Evolutionary conservation across 2,113 vertebrate species (phyloP).

Genomic region (Macquaria australasica): DNA sequence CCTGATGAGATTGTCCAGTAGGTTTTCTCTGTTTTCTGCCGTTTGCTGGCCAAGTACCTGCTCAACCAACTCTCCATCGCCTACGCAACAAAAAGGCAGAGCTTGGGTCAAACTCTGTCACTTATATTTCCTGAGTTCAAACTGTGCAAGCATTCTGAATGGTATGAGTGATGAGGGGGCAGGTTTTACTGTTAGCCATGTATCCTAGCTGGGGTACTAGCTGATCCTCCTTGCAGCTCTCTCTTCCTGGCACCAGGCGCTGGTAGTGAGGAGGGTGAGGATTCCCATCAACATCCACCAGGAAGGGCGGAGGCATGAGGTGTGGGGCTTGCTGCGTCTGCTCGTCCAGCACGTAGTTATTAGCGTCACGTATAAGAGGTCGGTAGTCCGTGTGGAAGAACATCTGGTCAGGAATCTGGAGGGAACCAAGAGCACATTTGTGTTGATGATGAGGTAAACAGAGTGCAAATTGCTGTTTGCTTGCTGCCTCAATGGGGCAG

Average conservation of each 20-base stretch:
- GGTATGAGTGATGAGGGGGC: neutral
- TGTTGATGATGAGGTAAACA: neutral
- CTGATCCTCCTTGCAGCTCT: conserved; percentile 97
- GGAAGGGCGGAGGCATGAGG: conserved; percentile 97
- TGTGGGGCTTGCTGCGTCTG: conserved; percentile 99
- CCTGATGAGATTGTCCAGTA: conserved; percentile 95
- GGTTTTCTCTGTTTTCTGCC: conserved; percentile 88
- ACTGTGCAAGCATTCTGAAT: neutral
- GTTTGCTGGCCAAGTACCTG: conserved; percentile 98
- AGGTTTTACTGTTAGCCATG: conserved; percentile 92
- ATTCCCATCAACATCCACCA: conserved; percentile 98
- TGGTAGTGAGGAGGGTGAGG: conserved; percentile 94
- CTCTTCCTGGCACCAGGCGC: conserved; percentile 95
- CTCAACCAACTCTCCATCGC: conserved; percentile 96
- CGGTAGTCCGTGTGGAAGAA: conserved; percentile 99
- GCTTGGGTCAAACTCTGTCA: neutral
- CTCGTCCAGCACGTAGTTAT: conserved; percentile 98
- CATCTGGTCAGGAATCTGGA: conserved; percentile 98
- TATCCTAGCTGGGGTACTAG: conserved; percentile 97
- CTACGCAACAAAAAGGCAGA: conserved; percentile 77
- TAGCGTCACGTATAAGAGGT: conserved; percentile 96
- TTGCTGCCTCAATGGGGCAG: neutral
- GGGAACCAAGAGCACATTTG: neutral
- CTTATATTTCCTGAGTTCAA: neutral
- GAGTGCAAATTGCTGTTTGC: neutral